Evolutionary conservation across 1,140 invertebrate genomes (phyloP).

Genomic region (Euglossa dilemma): DNA sequence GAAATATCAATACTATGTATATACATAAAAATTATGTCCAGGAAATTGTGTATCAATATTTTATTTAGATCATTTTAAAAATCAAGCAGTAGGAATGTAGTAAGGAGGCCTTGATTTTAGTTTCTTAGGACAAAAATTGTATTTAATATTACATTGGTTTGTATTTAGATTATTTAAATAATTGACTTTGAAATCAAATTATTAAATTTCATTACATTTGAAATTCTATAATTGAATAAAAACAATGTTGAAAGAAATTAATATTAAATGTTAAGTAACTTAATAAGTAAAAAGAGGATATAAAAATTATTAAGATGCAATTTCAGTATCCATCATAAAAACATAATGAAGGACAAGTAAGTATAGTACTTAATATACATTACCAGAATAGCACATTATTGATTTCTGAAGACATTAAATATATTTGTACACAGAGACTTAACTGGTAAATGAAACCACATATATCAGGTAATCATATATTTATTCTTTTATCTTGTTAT

Average conservation of each 20-base stretch:
- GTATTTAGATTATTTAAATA: conserved; percentile 7
- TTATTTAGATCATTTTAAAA: conserved; percentile 63
- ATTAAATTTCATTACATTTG: conserved; percentile 10
- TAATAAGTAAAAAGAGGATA: background rate
- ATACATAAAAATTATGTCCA: conserved; percentile 64
- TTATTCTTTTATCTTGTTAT: conserved; percentile 32
- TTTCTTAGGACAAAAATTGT: conserved; percentile 59
- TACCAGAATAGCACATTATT: conserved; percentile 3
- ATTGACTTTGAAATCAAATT: background rate
- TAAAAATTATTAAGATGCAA: conserved; percentile 13
- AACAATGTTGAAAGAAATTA: conserved; percentile 2
- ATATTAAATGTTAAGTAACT: conserved; percentile 15
- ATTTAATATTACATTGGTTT: background rate
- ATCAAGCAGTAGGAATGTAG: conserved; percentile 58
- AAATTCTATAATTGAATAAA: conserved; percentile 10
- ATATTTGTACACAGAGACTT: conserved; percentile 37
- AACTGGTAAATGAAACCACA: conserved; percentile 43
- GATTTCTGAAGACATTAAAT: conserved; percentile 31
- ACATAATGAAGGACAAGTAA: conserved; percentile 35
- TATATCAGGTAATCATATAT: conserved; percentile 59
- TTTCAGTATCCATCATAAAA: conserved; percentile 21
- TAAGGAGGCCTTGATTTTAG: conserved; percentile 70
- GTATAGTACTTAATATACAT: conserved; percentile 31
- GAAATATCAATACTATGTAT: conserved; percentile 70
- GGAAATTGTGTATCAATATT: conserved; percentile 70